Percentiles rank a stretch among this genome's conserved stretches.
Conservation (phyloP, 2,888 invertebrate species). For the Tetrapedia diversipes region DNA sequence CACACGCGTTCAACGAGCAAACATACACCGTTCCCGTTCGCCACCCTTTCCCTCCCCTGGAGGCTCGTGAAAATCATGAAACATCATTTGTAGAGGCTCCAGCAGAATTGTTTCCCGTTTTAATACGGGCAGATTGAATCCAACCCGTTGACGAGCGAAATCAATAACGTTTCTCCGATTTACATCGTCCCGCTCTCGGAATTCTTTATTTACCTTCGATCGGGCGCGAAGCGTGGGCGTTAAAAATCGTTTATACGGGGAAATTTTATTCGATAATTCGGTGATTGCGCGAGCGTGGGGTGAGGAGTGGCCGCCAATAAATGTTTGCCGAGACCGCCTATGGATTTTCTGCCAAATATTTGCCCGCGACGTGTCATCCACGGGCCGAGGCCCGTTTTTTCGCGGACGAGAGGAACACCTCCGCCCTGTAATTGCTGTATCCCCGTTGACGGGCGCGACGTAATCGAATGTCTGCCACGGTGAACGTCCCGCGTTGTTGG, state of each 20-base stretch:
- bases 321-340: slow-evolving; percentile 62
- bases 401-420: slow-evolving; percentile 36
- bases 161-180: slow-evolving; percentile 45
- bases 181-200: slow-evolving; percentile 6
- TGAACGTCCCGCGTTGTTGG: slow-evolving; percentile 5
- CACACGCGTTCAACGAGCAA: slow-evolving; percentile 14
- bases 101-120: slow-evolving; percentile 20
- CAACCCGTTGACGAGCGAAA: slow-evolving; percentile 34
- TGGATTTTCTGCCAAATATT: slow-evolving; percentile 70
- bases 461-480: slow-evolving; percentile 58
- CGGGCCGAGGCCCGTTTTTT: slow-evolving; percentile 44
- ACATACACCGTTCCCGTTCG: background rate
- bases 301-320: slow-evolving; percentile 52
- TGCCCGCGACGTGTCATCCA: slow-evolving; percentile 60
- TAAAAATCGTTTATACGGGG: slow-evolving; percentile 56
- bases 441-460: slow-evolving; percentile 46
- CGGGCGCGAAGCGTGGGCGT: slow-evolving; percentile 17
- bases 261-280: slow-evolving; percentile 55
- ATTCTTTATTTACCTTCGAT: slow-evolving; percentile 39
- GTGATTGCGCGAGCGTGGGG: slow-evolving; percentile 52
- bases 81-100: slow-evolving; percentile 3
- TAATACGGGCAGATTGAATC: slow-evolving; percentile 18
- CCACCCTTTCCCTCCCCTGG: background rate
- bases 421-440: slow-evolving; percentile 63
- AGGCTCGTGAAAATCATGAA: slow-evolving; percentile 27